Percentiles rank a stretch among this genome's conserved stretches.
Conservation (phyloP, 2,888 invertebrate genomes). For the Aphrophora alni region DNA sequence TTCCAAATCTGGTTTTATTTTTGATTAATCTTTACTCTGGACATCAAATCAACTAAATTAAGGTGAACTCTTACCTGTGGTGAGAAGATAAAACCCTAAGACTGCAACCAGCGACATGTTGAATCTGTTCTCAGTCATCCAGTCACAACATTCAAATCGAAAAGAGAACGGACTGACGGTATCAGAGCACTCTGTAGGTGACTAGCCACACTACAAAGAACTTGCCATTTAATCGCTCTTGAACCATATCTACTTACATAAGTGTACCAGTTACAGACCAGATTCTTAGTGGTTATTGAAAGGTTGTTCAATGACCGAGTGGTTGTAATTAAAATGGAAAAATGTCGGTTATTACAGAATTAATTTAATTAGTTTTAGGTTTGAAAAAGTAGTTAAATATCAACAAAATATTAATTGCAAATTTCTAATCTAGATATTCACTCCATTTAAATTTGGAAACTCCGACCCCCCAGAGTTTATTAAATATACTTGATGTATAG, state of each 20-base stretch:
- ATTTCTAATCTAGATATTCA: too few species aligned
- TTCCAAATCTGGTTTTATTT: background rate
- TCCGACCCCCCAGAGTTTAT: too few species aligned
- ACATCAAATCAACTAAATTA: background rate
- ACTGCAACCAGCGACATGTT: constrained; percentile 5
- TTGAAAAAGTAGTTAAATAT: too few species aligned
- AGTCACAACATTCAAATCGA: constrained; percentile 1
- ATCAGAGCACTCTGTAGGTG: constrained; percentile 2
- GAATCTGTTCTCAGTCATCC: background rate
- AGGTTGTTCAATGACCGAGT: background rate
- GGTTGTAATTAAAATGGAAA: background rate
- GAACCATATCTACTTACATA: constrained; percentile 6
- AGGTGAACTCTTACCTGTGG: background rate
- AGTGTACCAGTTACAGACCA: background rate
- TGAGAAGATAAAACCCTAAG: background rate
- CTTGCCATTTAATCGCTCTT: background rate
- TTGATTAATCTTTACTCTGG: background rate
- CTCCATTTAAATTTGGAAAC: too few species aligned
- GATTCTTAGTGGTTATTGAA: background rate
- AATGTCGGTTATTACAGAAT: background rate
- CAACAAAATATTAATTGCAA: too few species aligned
- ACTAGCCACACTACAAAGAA: background rate
- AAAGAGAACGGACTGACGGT: constrained; percentile 1
- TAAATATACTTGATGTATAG: too few species aligned
- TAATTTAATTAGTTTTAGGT: background rate